Conservation (phyloP, 2,113 vertebrate genomes). For the Poeciliopsis prolifica region DNA sequence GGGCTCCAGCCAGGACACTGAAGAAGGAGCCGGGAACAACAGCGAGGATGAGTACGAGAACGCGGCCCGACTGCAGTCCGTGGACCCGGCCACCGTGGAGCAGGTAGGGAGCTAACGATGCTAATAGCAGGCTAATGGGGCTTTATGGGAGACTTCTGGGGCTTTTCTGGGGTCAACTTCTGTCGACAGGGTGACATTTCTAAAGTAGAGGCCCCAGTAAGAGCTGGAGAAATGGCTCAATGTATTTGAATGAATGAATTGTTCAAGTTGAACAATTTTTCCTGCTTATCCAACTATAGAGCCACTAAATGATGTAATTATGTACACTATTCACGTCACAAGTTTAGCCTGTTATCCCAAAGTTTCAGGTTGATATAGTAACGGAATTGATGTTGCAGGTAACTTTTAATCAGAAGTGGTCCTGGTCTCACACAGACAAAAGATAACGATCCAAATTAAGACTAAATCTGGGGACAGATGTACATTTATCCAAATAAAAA, state of each 20-base stretch:
- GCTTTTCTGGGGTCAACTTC: neutral
- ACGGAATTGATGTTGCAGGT: neutral
- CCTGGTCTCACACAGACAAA: too few relatives aligned
- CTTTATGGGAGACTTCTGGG: constrained; percentile 12
- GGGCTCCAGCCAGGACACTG: constrained; percentile 81
- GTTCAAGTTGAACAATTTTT: neutral
- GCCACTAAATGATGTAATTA: neutral
- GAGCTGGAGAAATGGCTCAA: neutral
- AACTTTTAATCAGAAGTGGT: too few relatives aligned
- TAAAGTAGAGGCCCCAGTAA: neutral
- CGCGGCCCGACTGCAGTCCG: constrained; percentile 84
- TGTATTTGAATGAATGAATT: neutral
- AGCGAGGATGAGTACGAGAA: constrained; percentile 95
- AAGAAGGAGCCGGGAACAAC: constrained; percentile 88
- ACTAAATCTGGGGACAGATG: too few relatives aligned
- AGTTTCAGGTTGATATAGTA: neutral
- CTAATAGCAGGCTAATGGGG: constrained; percentile 20
- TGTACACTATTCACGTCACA: neutral
- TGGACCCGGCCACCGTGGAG: constrained; percentile 90
- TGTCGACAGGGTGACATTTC: neutral
- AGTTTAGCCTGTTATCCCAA: neutral
- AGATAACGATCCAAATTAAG: neutral
- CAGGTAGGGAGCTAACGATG: constrained; percentile 79
- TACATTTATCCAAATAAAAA: too few relatives aligned
- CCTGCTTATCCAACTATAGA: neutral